Conservation (phyloP, 2,113 vertebrate genomes). For the Jaculus jaculus region DNA sequence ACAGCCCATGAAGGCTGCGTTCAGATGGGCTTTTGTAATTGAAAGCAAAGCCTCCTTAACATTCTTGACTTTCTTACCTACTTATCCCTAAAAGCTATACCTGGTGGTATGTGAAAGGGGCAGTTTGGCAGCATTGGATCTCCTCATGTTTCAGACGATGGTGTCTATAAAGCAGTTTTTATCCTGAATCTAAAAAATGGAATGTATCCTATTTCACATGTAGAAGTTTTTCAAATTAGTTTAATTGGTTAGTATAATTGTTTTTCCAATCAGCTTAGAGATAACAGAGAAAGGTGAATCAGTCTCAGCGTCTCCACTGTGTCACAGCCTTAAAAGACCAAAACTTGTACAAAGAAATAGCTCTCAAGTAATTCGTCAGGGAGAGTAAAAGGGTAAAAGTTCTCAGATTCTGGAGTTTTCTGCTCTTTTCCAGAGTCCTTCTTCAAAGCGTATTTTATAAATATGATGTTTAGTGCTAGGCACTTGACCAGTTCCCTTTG, state of each 20-base stretch:
- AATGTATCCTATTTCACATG: constrained; percentile 45
- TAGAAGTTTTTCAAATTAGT: constrained; percentile 54
- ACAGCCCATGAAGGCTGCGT: constrained; percentile 72
- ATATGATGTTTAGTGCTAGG: constrained; percentile 48
- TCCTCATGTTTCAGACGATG: constrained; percentile 43
- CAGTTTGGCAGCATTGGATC: constrained; percentile 44
- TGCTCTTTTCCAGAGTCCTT: constrained; percentile 1
- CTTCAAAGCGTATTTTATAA: constrained; percentile 45
- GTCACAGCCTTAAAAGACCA: constrained; percentile 51
- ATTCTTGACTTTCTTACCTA: constrained; percentile 47
- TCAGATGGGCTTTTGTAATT: constrained; percentile 77
- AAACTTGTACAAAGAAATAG: constrained; percentile 52
- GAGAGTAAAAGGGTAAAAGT: constrained; percentile 44
- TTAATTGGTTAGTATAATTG: constrained; percentile 37
- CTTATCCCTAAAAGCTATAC: constrained; percentile 37
- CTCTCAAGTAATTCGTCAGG: constrained; percentile 47
- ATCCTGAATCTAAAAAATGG: constrained; percentile 34
- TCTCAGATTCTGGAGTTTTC: constrained; percentile 57
- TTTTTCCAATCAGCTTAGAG: constrained; percentile 53
- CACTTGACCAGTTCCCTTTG: constrained; percentile 9
- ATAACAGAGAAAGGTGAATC: constrained; percentile 39
- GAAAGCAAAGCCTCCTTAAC: constrained; percentile 70
- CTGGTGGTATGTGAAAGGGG: constrained; percentile 33
- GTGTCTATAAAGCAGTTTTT: constrained; percentile 59
- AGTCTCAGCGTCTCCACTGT: constrained; percentile 47